Percentiles rank a stretch among this genome's conserved stretches.
These are phyloP conservation scores for Rhyacophila evoluta DNA, from an alignment of 2,888 invertebrate genomes.

Conservation along the genomic window DNA sequence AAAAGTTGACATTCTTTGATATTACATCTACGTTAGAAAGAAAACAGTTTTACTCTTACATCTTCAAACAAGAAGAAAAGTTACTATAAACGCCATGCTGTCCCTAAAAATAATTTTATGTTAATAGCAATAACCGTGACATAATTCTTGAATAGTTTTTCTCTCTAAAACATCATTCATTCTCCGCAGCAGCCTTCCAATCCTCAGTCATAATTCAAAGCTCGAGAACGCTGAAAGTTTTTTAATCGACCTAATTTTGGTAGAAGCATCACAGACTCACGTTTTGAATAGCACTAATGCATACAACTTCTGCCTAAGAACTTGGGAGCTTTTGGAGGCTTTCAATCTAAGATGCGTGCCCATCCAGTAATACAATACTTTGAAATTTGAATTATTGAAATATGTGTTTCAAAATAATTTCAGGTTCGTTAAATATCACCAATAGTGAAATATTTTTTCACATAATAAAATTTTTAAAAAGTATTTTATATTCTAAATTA, in stretches of 20 bases:
- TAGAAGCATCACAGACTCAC: constrained; percentile 7
- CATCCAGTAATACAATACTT: too few relatives aligned
- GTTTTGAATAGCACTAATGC: constrained; percentile 24
- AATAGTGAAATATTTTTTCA: too few relatives aligned
- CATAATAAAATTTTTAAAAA: too few relatives aligned
- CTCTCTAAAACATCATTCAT: constrained; percentile 15
- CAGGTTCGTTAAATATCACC: too few relatives aligned
- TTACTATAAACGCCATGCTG: not conserved
- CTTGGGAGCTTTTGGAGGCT: not conserved
- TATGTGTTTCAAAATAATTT: too few relatives aligned
- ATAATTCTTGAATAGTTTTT: not conserved
- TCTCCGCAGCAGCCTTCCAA: constrained; percentile 27
- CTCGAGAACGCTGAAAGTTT: constrained; percentile 9
- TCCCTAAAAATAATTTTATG: constrained; percentile 6
- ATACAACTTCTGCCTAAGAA: not conserved
- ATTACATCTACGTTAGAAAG: too few relatives aligned
- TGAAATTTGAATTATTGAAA: too few relatives aligned
- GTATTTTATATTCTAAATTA: too few relatives aligned
- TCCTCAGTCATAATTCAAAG: constrained; percentile 18
- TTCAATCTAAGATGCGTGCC: not conserved
- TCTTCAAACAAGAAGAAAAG: too few relatives aligned
- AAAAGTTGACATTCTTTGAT: too few relatives aligned
- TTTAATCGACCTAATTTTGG: constrained; percentile 33
- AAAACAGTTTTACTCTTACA: too few relatives aligned
- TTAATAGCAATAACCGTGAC: constrained; percentile 1